Evolutionary conservation across 1,140 invertebrate genomes (phyloP).

Genomic region (Trachymyrmex septentrionalis): DNA sequence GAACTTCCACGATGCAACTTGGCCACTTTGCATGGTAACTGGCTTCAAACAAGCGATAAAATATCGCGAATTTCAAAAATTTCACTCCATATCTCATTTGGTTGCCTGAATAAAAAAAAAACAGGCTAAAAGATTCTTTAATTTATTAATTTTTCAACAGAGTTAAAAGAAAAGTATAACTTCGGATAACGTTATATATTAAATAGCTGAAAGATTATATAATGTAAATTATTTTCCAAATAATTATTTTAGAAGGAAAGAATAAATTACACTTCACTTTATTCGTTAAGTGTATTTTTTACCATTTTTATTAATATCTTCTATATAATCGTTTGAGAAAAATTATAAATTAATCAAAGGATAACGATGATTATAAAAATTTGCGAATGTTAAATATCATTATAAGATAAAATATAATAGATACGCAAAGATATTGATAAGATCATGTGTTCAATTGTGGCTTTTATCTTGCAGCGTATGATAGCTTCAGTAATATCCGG

Average conservation of each 20-base stretch:
- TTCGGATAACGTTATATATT: too few relatives aligned
- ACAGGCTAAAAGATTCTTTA: not conserved
- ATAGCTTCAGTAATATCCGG: not conserved
- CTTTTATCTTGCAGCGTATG: not conserved
- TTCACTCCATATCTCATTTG: not conserved
- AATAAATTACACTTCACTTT: not conserved
- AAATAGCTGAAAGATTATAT: not conserved
- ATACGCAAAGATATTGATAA: not conserved
- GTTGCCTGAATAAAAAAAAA: not conserved
- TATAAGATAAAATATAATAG: not conserved
- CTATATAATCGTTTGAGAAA: not conserved
- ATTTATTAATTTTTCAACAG: constrained; percentile 15
- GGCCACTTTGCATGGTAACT: constrained; percentile 45
- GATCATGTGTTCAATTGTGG: not conserved
- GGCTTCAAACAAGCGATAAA: constrained; percentile 2
- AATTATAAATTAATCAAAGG: not conserved
- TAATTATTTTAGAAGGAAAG: not conserved
- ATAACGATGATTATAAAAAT: not conserved
- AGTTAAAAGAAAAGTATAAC: not conserved
- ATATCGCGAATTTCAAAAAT: not conserved
- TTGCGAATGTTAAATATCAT: not conserved
- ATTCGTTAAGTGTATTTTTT: not conserved
- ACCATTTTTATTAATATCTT: not conserved
- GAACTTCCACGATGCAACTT: constrained; percentile 11
- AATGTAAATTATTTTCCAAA: not conserved